phyloP scores from a whole-genome alignment of 2,888 invertebrate species.

The Sepiola atlantica region DNA sequence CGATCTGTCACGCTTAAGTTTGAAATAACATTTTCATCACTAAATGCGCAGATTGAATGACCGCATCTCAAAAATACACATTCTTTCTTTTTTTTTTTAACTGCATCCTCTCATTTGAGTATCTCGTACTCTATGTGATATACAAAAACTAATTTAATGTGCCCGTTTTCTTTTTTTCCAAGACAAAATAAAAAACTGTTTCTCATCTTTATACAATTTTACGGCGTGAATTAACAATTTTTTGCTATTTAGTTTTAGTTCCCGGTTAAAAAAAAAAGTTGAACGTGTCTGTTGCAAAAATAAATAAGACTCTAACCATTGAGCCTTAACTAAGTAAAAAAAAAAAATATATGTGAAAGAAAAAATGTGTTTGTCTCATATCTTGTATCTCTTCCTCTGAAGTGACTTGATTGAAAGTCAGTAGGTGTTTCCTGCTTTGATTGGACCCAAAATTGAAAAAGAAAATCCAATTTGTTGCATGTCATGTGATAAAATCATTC shows the following conservation, averaged over 20 bases:
- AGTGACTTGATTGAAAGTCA: background rate
- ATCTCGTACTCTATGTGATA: background rate
- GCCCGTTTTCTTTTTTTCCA: background rate
- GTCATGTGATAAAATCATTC: too few species aligned
- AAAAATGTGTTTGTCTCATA: background rate
- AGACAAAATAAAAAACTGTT: background rate
- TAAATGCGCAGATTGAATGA: too few species aligned
- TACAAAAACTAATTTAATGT: background rate
- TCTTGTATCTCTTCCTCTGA: background rate
- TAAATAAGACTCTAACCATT: background rate
- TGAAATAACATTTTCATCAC: too few species aligned
- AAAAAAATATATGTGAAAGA: too few species aligned
- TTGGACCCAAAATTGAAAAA: too few species aligned
- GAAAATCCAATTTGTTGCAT: too few species aligned
- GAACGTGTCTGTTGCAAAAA: background rate
- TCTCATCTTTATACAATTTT: background rate
- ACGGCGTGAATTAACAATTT: background rate
- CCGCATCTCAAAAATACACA: too few species aligned
- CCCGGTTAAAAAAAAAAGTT: background rate
- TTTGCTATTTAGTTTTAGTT: slow-evolving; percentile 12
- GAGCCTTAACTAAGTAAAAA: background rate
- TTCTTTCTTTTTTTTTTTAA: background rate
- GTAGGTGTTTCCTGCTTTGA: background rate
- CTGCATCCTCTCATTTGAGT: slow-evolving; percentile 6
- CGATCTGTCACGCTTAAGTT: too few species aligned